These are phyloP conservation scores for Ormyrus pomaceus DNA, from an alignment of 2,888 invertebrate species.

Conservation along the genomic window DNA sequence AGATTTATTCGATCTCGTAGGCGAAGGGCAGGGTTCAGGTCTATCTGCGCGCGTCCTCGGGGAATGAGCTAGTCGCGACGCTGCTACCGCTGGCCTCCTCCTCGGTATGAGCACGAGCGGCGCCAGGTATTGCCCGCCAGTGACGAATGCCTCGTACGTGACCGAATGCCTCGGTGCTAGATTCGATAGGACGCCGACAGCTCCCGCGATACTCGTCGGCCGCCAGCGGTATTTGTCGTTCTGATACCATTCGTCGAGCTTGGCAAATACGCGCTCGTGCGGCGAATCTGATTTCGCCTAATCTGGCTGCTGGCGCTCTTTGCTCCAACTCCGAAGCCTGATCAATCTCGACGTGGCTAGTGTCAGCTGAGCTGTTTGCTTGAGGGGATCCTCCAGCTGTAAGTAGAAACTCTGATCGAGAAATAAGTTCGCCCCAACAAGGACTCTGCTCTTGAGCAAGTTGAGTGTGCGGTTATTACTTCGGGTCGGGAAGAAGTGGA, in stretches of 20 bases:
- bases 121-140: conserved; percentile 20
- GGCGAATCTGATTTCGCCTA: conserved; percentile 8
- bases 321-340: too few species aligned
- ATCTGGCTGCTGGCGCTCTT: not conserved
- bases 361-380: not conserved
- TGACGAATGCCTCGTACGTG: conserved; percentile 58
- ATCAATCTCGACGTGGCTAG: too few species aligned
- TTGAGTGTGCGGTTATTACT: too few species aligned
- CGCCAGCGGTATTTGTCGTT: conserved; percentile 14
- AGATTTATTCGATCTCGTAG: conserved; percentile 75
- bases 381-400: not conserved
- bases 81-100: not conserved
- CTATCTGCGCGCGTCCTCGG: not conserved
- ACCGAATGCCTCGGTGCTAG: conserved; percentile 51
- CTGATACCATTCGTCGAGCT: not conserved
- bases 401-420: not conserved
- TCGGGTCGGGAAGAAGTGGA: not conserved
- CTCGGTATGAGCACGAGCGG: conserved; percentile 15
- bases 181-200: conserved; percentile 53
- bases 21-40: conserved; percentile 31
- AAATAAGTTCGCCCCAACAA: too few species aligned
- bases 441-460: too few species aligned
- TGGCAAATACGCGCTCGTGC: conserved; percentile 20
- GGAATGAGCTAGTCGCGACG: conserved; percentile 21
- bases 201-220: not conserved